phyloP scores from a whole-genome alignment of 2,888 invertebrate species.

The Euplexia lucipara region DNA sequence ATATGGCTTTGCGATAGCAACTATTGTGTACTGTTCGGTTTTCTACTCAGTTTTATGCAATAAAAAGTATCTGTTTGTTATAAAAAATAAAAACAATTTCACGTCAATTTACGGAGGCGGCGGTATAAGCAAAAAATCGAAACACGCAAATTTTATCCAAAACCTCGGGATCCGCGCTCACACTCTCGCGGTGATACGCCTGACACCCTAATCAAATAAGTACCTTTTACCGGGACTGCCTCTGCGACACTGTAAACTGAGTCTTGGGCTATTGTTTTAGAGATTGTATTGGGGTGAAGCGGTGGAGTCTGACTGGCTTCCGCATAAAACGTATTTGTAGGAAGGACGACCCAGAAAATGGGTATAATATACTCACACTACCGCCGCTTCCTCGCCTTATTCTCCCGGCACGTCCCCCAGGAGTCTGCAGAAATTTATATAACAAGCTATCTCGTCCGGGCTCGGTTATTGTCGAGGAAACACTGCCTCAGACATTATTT shows the following conservation, averaged over 20 bases:
- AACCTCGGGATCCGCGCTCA: slow-evolving; percentile 87
- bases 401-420: slow-evolving; percentile 88
- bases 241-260: slow-evolving; percentile 63
- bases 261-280: slow-evolving; percentile 69
- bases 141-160: slow-evolving; percentile 90
- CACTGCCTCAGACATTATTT: slow-evolving; percentile 88
- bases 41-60: slow-evolving; percentile 30
- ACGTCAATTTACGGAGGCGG: slow-evolving; percentile 75
- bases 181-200: slow-evolving; percentile 90
- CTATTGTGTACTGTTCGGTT: slow-evolving; percentile 63
- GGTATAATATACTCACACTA: slow-evolving; percentile 91
- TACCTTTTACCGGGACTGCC: slow-evolving; percentile 88
- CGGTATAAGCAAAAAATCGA: slow-evolving; percentile 84
- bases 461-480: slow-evolving; percentile 88
- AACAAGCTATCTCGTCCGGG: slow-evolving; percentile 90
- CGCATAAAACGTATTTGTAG: slow-evolving; percentile 91
- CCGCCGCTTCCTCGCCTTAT: slow-evolving; percentile 87
- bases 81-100: slow-evolving; percentile 73
- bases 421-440: slow-evolving; percentile 90
- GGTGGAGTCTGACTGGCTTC: slow-evolving; percentile 85
- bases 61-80: slow-evolving; percentile 59
- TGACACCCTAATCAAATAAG: slow-evolving; percentile 91
- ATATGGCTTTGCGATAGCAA: slow-evolving; percentile 77
- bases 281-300: slow-evolving; percentile 70
- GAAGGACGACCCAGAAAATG: slow-evolving; percentile 91